These are phyloP conservation scores for Merops nubicus DNA, from an alignment of 2,113 vertebrate species.

Conservation along the genomic window DNA sequence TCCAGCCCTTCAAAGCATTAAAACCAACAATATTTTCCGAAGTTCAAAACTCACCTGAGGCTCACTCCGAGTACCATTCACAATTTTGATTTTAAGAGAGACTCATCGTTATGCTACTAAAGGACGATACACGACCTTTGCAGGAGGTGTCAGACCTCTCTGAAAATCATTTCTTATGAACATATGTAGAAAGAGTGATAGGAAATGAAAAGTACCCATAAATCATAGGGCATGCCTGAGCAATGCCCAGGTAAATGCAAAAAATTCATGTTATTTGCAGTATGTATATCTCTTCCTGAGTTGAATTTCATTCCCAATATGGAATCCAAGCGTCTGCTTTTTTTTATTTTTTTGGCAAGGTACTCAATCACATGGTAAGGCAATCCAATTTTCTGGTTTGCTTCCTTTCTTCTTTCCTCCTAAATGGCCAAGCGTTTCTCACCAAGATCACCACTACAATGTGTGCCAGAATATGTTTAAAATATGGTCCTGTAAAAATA, in stretches of 20 bases:
- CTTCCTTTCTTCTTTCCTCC: constrained; percentile 44
- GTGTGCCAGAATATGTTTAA: constrained; percentile 63
- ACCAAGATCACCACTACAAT: constrained; percentile 53
- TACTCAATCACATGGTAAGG: constrained; percentile 75
- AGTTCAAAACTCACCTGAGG: constrained; percentile 10
- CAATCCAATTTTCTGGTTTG: constrained; percentile 65
- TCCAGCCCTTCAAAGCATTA: background rate
- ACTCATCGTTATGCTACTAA: background rate
- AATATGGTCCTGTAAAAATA: constrained; percentile 71
- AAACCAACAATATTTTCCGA: background rate
- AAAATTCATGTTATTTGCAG: constrained; percentile 56
- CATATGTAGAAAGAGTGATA: background rate
- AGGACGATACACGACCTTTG: background rate
- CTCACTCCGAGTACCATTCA: background rate
- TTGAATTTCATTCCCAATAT: constrained; percentile 74
- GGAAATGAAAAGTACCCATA: constrained; percentile 67
- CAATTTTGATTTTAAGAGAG: constrained; percentile 18
- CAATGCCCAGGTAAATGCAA: constrained; percentile 60
- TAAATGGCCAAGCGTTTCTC: constrained; percentile 38
- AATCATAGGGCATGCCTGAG: constrained; percentile 70
- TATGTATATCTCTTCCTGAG: constrained; percentile 81
- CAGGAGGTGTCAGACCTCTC: constrained; percentile 38
- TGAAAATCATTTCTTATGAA: constrained; percentile 36
- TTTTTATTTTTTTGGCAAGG: constrained; percentile 78
- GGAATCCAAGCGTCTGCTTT: constrained; percentile 65